These are phyloP conservation scores for Pteria penguin DNA, from an alignment of 2,888 invertebrate genomes.

Conservation along the genomic window DNA sequence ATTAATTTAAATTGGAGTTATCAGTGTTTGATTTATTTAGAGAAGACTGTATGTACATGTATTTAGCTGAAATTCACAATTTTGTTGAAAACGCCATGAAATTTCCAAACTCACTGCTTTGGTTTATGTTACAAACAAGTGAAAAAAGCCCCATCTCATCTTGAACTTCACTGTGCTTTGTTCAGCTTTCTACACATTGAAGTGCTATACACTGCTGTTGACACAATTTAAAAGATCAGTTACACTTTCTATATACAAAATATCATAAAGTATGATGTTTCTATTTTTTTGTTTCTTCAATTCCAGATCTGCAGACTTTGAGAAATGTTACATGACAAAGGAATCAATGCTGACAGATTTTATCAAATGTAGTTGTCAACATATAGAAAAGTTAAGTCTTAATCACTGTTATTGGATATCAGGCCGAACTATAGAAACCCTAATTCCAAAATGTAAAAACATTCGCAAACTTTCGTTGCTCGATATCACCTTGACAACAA, in stretches of 20 bases:
- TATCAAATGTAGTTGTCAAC: slow-evolving; percentile 52
- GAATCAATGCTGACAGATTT: slow-evolving; percentile 66
- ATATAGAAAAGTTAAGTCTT: slow-evolving; percentile 67
- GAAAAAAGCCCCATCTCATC: no score
- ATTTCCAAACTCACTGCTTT: no score
- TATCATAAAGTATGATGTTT: background rate
- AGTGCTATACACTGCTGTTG: background rate
- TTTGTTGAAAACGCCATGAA: no score
- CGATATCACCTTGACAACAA: slow-evolving; percentile 69
- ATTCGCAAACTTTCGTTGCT: slow-evolving; percentile 69
- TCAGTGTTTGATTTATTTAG: no score
- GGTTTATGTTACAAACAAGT: no score
- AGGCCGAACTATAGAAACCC: slow-evolving; percentile 57
- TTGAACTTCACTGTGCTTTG: no score
- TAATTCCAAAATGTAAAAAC: slow-evolving; percentile 67
- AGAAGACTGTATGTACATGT: no score
- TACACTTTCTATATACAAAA: background rate
- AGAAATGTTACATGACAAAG: slow-evolving; percentile 54
- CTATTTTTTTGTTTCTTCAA: background rate
- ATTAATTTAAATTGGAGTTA: no score
- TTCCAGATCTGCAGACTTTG: slow-evolving; percentile 66
- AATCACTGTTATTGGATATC: slow-evolving; percentile 76
- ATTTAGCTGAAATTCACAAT: no score
- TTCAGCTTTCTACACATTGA: background rate
- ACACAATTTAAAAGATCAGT: background rate